Evolutionary conservation across 2,797 vertebrate species (phyloP).

Genomic region (Neosalanx taihuensis): DNA sequence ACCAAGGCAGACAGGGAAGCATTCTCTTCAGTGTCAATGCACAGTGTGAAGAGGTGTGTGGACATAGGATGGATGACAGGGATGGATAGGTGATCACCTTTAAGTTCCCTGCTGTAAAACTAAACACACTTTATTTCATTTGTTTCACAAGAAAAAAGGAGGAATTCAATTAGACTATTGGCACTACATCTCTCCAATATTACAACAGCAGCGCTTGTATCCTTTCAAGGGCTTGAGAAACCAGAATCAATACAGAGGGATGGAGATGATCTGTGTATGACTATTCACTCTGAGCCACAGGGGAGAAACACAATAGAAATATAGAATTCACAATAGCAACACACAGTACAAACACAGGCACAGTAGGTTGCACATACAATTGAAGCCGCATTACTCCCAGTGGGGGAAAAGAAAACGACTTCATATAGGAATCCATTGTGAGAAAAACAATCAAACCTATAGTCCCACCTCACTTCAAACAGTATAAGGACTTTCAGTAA

Average conservation of each 20-base stretch:
- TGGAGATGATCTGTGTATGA: background rate
- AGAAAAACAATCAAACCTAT: too few species aligned
- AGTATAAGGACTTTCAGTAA: too few species aligned
- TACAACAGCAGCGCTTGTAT: background rate
- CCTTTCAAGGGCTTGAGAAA: background rate
- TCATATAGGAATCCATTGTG: too few species aligned
- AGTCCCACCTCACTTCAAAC: too few species aligned
- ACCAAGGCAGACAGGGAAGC: too few species aligned
- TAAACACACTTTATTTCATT: too few species aligned
- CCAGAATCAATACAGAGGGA: background rate
- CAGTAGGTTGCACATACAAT: background rate
- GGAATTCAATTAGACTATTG: too few species aligned
- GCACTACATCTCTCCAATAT: background rate
- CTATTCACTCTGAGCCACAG: background rate
- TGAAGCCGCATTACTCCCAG: too few species aligned
- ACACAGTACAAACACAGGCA: background rate
- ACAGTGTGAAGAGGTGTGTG: conserved; percentile 10
- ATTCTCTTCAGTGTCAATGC: background rate
- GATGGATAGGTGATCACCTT: background rate
- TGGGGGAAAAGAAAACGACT: too few species aligned
- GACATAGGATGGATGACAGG: background rate
- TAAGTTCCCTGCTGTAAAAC: background rate
- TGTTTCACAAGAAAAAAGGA: too few species aligned
- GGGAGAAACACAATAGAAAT: background rate
- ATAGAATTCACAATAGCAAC: background rate